Conservation (phyloP, 2,888 invertebrate genomes). For the Sminthurides aquaticus region DNA sequence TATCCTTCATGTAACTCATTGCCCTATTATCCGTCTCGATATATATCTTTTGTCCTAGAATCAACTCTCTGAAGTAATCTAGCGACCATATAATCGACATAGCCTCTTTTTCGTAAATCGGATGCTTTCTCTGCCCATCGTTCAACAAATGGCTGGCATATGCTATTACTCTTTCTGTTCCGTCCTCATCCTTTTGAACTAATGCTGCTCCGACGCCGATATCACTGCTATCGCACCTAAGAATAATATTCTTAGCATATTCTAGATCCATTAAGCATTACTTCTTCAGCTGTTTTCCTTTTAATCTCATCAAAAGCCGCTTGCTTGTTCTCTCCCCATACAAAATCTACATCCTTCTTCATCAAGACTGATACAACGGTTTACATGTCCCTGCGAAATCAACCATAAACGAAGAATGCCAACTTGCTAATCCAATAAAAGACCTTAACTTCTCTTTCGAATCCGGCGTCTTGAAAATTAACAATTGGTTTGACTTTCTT, state of each 20-base stretch:
- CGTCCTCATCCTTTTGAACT: conserved; percentile 14
- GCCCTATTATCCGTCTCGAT: conserved; percentile 31
- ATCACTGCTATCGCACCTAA: conserved; percentile 25
- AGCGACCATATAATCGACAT: no score
- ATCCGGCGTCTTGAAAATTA: conserved; percentile 34
- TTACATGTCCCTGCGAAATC: conserved; percentile 35
- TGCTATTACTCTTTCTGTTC: conserved; percentile 16
- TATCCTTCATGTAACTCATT: conserved; percentile 20
- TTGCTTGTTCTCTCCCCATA: conserved; percentile 24
- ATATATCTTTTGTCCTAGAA: conserved; percentile 24
- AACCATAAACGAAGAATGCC: conserved; percentile 38
- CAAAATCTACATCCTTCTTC: conserved; percentile 11
- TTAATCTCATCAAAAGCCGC: conserved; percentile 26
- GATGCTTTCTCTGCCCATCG: conserved; percentile 10
- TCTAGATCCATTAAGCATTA: conserved; percentile 17
- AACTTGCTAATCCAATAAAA: conserved; percentile 43
- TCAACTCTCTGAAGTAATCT: conserved; percentile 22
- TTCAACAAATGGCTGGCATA: conserved; percentile 23
- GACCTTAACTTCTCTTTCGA: conserved; percentile 26
- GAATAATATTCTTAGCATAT: conserved; percentile 22
- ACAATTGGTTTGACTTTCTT: conserved; percentile 31
- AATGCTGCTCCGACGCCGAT: conserved; percentile 27
- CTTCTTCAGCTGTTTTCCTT: conserved; percentile 7
- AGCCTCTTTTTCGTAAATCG: conserved; percentile 25
- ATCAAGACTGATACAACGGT: conserved; percentile 33